Evolutionary conservation across 1,140 invertebrate genomes (phyloP), one percentile per base, ranked within the genome.

Genomic region (Adelges cooleyi): DNA sequence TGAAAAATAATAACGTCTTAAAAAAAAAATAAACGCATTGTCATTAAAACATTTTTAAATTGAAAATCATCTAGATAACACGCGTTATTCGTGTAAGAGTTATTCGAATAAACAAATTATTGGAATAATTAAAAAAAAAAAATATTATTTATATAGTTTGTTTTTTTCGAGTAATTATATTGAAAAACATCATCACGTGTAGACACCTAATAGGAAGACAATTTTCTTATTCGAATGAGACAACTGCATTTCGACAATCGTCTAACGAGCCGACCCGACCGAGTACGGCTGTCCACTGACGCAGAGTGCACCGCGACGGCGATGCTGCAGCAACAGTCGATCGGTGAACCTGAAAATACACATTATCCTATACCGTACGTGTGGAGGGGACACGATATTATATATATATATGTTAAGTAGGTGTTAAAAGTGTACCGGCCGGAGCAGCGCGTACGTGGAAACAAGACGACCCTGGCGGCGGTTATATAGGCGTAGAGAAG

Each of bases 391-490:
- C 1, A 23, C 9, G 15, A n/a, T 20, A n/a, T n/a, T n/a, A n/a
- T n/a, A n/a, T n/a, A n/a, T n/a, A n/a, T n/a, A n/a, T 33, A 33
- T 29, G 56, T 62, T 62, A 62, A 62, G 56, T 62, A 62, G 56
- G 56, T 62, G 56, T 62, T 62, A 62, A 62, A 62, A 62, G 38
- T 62, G 56, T 62, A 33, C 42, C 42, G 56, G 56, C 22, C 10
- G 56, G 29, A 33, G 11, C 29, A 33, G 29, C 5, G 5, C 29
- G 29, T 11, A n/a, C 11, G 29, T 33, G 29, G 29, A 33, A 33
- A 33, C 29, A 18, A 33, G 51, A 54, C 52, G 17, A 18, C 29
- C 22, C 2, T 33, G 51, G 36, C 52, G 33, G 36, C 52, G 22
- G 36, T 36, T 29, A n/a, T 23, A 40, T 42, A 5, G 29, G 5